A percentile compares a stretch with the other conserved stretches of the same genome.
phyloP scores from a whole-genome alignment of 1,140 invertebrate species.

The Aethina tumida region DNA sequence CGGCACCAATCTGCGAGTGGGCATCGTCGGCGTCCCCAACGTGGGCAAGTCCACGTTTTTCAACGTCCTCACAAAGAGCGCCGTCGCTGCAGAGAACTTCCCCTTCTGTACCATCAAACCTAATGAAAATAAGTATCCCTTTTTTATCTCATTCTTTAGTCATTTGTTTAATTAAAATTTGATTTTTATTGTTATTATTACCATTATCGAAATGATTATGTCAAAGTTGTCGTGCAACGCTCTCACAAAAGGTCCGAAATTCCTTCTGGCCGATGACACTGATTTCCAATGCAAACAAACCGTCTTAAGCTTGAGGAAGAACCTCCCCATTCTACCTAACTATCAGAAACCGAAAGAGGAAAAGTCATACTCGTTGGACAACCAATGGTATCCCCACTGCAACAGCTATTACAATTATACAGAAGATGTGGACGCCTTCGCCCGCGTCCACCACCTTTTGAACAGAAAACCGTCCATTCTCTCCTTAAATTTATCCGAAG shows the following conservation, averaged over 20 bases:
- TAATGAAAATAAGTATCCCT: conserved; percentile 97
- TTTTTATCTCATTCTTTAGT: conserved; percentile 22
- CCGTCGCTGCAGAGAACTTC: conserved; percentile 95
- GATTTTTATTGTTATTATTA: neutral
- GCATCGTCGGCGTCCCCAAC: conserved; percentile 92
- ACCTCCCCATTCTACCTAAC: conserved; percentile 15
- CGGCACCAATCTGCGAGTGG: conserved; percentile 94
- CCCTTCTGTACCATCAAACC: conserved; percentile 99
- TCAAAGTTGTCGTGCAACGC: no score
- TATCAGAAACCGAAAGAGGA: conserved; percentile 12
- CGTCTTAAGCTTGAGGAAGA: conserved; percentile 21
- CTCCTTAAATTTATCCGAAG: conserved; percentile 9
- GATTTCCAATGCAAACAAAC: conserved; percentile 23
- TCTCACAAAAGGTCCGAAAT: no score
- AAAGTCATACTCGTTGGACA: conserved; percentile 1
- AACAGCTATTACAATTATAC: conserved; percentile 36
- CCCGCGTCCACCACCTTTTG: conserved; percentile 25
- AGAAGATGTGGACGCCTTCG: conserved; percentile 34
- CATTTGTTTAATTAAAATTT: conserved; percentile 5
- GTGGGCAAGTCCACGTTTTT: conserved; percentile 99
- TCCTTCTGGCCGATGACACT: conserved; percentile 10
- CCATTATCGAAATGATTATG: neutral
- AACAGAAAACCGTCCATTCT: conserved; percentile 12
- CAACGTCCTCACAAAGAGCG: conserved; percentile 95
- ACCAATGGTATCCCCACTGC: conserved; percentile 27